Evolutionary conservation across 1,140 invertebrate species (phyloP), one percentile per base, ranked within the genome.

Genomic region (Sycobia sp.): DNA sequence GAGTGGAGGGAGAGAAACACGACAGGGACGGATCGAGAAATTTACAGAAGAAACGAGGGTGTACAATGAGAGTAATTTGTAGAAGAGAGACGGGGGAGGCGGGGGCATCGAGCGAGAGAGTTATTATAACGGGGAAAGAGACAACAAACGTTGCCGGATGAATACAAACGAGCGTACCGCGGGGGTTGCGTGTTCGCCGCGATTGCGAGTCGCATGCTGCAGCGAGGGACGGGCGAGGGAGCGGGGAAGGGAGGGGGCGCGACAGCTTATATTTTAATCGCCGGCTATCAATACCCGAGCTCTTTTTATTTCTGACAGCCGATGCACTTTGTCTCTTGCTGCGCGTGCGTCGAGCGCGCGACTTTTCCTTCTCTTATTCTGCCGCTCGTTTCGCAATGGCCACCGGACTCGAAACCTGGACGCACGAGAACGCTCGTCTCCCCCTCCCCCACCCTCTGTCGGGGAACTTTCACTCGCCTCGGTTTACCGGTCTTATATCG

Each of bases 91-190:
- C n/a, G 1, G 5, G 23, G 32, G 16, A 25, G 16, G 13, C 23
- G 27, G 11, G 56, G 20, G 32, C 23, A 27, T 29, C 25, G 22
- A 27, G 5, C 13, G n/a, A 27, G n/a, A 16, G 36, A 18, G 29
- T 59, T 50, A 59, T 51, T 51, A 43, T 51, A 51, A 43, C 36
- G 23, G 47, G 18, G n/a, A 51, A n/a, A 43, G 47, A 41, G 46
- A 51, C 57, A 51, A 60, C 59, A 64, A 62, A 63, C 56, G 41
- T 55, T 63, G 47, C 69, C 34, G 59, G 61, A 65, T 65, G 44
- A 67, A 65, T 69, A 68, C 62, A 73, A 73, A 70, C 62, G 63
- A 65, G 55, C 13, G 18, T 18, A 38, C 20, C 32, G 16, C 32
- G 23, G 16, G 39, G 60, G 51, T 62, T 32, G 60, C 60, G 60